Base-by-base conservation (phyloP, 2,888 invertebrate genomes). In the Latheticus oryzae region DNA sequence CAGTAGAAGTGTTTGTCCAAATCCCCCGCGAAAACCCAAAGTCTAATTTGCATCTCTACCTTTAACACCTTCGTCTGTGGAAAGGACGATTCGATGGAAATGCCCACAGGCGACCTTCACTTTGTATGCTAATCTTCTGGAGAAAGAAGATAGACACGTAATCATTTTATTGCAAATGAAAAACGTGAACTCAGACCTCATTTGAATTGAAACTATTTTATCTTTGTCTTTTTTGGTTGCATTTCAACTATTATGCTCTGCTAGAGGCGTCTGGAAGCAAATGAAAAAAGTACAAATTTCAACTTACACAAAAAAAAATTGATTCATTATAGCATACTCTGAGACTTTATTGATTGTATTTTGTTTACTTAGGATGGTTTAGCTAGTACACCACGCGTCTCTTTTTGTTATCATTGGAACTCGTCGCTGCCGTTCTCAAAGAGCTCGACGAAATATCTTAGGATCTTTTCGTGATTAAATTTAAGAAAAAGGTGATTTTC, bases 161-260 rank as follows among this genome's bases (percentile, higher is more conserved):
- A 70, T 66, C 65, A 68, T 70, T 70, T 70, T 68, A 69, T 69
- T 67, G 65, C 69, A 64, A 67, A 65, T 68, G 66, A 69, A 67
- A 66, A 68, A 66, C 67, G 65, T 64, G 67, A 55, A 66, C 59
- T 24, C 45, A 26, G 37, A 45, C 53, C 45, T 54, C 45, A 45
- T 54, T 54, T 54, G 53, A 54, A 54, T 45, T 54, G 53, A 54
- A 54, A 54, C 53, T 54, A 54, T 54, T 54, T 54, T 45, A 54
- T 45, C 51, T 30, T 26, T 5, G 1, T 21, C 23, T n/a, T n/a
- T 21, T 7, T 26, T 37, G 23, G 26, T 33, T 43, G 35, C 32
- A 33, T 21, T 42, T 30, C 52, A 45, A 35, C 26, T 21, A 30
- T 45, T 24, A 24, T 42, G 26, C 26, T 1, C 26, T 26, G 13